Evolutionary conservation across 2,888 invertebrate species (phyloP).

Genomic region (Callosobruchus maculatus): DNA sequence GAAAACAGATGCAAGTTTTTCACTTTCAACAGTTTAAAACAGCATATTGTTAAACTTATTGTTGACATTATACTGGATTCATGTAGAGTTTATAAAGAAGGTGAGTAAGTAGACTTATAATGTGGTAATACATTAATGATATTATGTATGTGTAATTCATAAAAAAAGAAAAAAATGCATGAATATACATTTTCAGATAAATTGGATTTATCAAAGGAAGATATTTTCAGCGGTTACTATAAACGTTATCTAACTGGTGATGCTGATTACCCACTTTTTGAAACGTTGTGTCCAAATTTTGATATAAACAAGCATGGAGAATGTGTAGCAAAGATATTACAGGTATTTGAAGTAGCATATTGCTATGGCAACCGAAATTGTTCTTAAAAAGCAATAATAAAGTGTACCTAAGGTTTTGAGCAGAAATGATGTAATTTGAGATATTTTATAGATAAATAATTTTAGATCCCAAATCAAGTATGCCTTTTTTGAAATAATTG

Average conservation of each 20-base stretch:
- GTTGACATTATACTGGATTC: constrained; percentile 22
- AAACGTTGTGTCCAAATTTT: constrained; percentile 21
- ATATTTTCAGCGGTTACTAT: constrained; percentile 19
- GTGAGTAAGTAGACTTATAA: too few species aligned
- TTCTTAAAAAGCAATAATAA: too few species aligned
- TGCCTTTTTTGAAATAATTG: too few species aligned
- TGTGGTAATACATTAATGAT: too few species aligned
- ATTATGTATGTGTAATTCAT: too few species aligned
- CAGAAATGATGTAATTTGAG: too few species aligned
- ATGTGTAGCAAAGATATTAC: constrained; percentile 19
- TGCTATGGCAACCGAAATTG: too few species aligned
- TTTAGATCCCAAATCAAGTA: too few species aligned
- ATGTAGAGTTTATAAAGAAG: constrained; percentile 7
- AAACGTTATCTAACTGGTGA: constrained; percentile 15
- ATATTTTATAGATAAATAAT: too few species aligned
- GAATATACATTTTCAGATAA: constrained; percentile 17
- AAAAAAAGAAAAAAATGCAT: too few species aligned
- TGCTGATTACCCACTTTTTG: constrained; percentile 11
- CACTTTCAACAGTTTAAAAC: constrained; percentile 32
- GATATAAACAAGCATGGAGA: constrained; percentile 26
- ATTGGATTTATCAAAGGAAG: constrained; percentile 12
- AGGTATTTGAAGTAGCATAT: too few species aligned
- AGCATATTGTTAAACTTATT: constrained; percentile 27
- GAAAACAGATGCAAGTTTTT: constrained; percentile 33
- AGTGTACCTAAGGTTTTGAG: too few species aligned